Evolutionary conservation across 2,113 vertebrate genomes (phyloP).

Genomic region (Pseudolaguvia tuberculata): DNA sequence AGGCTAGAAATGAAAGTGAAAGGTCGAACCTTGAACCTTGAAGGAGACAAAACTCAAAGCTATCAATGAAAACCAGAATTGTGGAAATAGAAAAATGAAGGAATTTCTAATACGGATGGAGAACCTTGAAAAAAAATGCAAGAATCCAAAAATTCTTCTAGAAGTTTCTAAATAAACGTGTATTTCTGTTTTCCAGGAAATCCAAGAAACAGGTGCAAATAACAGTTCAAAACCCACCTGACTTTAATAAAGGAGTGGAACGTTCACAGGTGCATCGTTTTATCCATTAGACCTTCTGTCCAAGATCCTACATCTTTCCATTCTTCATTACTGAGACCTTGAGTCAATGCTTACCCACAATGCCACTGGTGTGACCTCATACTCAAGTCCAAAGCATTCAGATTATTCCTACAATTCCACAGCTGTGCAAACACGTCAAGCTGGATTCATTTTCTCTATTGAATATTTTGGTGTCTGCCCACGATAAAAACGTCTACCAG

Average conservation of each 20-base stretch:
- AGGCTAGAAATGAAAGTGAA: background rate
- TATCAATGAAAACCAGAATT: background rate
- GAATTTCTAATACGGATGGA: too few species aligned
- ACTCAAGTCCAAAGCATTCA: conserved; percentile 55
- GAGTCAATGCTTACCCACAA: conserved; percentile 39
- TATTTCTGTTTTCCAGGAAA: background rate
- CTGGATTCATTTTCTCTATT: background rate
- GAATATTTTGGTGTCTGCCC: conserved; percentile 18
- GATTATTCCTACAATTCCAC: conserved; percentile 51
- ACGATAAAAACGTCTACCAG: too few species aligned
- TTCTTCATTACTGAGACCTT: background rate
- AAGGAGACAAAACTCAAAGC: background rate
- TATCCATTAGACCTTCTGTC: conserved; percentile 3
- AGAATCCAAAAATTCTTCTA: background rate
- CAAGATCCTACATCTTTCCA: conserved; percentile 3
- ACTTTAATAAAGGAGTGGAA: background rate
- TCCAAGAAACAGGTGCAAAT: background rate
- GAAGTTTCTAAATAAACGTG: background rate
- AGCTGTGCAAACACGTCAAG: conserved; percentile 65
- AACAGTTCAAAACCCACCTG: background rate
- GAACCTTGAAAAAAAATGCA: background rate
- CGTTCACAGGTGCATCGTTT: background rate
- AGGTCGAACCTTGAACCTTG: background rate
- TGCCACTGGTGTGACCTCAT: conserved; percentile 62
- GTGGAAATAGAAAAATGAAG: background rate